These are phyloP conservation scores for Brachionus plicatilis DNA, from an alignment of 1,140 invertebrate species.

Conservation along the genomic window DNA sequence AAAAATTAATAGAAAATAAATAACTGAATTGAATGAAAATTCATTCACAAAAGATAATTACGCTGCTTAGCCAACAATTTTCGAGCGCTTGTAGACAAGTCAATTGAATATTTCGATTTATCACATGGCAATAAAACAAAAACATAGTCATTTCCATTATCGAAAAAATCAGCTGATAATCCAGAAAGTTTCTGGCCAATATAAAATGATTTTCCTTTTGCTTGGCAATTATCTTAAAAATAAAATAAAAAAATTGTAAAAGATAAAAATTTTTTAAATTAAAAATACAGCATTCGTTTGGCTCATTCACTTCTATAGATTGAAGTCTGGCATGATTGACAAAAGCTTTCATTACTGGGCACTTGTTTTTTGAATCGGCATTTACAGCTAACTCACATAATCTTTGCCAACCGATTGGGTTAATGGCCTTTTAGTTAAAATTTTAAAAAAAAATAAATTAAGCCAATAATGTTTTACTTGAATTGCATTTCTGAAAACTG, in stretches of 20 bases:
- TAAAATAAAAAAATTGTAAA: not conserved
- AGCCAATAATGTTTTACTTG: not conserved
- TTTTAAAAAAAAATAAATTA: not conserved
- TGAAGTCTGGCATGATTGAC: slow-evolving; percentile 9
- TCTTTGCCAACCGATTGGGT: slow-evolving; percentile 6
- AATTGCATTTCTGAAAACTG: not conserved
- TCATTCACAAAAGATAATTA: not conserved
- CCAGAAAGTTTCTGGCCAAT: not conserved
- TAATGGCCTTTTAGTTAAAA: not conserved
- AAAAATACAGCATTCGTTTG: slow-evolving; percentile 28
- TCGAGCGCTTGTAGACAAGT: not conserved
- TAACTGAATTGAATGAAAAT: not conserved
- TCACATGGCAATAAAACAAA: slow-evolving; percentile 36
- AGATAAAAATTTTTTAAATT: not conserved
- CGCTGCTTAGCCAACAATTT: not conserved
- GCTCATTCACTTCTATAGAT: not conserved
- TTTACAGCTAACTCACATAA: slow-evolving; percentile 7
- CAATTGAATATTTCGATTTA: slow-evolving; percentile 17
- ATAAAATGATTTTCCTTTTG: not conserved
- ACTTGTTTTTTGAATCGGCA: slow-evolving; percentile 6
- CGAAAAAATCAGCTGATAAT: not conserved
- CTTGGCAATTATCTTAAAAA: not conserved
- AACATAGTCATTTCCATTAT: slow-evolving; percentile 11
- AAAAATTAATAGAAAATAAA: not conserved
- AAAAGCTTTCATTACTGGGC: slow-evolving; percentile 14